Conservation (phyloP, 2,113 vertebrate genomes). For the Eira barbara region DNA sequence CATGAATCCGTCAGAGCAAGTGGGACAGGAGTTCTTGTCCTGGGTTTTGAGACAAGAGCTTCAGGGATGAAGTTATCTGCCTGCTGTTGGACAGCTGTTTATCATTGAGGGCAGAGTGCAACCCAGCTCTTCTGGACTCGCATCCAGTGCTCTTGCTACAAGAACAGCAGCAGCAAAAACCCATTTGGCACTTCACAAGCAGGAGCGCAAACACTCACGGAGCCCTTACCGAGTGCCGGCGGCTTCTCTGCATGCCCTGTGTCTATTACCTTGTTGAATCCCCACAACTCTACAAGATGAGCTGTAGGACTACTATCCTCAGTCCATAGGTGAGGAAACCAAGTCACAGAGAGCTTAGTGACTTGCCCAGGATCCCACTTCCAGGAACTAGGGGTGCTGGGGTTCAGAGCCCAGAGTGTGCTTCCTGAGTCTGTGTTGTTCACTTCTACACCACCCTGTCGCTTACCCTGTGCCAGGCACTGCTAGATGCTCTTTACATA, state of each 20-base stretch:
- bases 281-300: accelerated
- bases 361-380: not conserved
- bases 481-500: not conserved
- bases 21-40: not conserved
- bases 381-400: not conserved
- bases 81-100: not conserved
- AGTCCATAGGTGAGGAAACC: not conserved
- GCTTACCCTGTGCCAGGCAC: not conserved
- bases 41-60: not conserved
- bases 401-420: not conserved
- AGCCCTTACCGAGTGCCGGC: accelerated
- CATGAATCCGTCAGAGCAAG: not conserved
- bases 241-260: accelerated
- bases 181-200: accelerated
- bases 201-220: accelerated
- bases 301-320: accelerated
- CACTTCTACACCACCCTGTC: accelerated
- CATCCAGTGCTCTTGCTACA: not conserved
- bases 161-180: too few relatives aligned
- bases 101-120: not conserved
- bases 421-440: not conserved
- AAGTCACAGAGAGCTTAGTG: not conserved
- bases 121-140: not conserved
- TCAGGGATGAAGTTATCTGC: not conserved
- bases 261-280: not conserved